Conservation (phyloP, 1,140 invertebrate genomes). For the Alviniconcha marisindica region DNA sequence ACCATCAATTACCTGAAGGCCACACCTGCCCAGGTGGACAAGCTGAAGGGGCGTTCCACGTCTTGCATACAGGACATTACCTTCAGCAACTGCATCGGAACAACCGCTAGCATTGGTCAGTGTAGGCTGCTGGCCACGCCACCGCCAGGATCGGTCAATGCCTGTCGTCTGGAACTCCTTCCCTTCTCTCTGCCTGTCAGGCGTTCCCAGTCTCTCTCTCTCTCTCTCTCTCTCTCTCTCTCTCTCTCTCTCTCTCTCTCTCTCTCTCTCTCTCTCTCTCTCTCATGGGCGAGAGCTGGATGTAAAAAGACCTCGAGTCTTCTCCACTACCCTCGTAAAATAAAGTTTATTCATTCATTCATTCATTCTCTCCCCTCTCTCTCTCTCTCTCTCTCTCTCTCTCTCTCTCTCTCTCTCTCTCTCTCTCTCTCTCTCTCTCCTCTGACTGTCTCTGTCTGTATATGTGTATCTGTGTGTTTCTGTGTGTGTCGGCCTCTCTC, state of each 20-base stretch:
- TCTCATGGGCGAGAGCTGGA: too few species aligned
- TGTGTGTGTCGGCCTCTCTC: not conserved
- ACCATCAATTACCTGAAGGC: conserved; percentile 1
- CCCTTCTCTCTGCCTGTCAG: too few species aligned
- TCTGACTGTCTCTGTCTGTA: not conserved
- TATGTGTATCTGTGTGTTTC: conserved; percentile 20
- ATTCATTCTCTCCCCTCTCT: too few species aligned
- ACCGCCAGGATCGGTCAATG: too few species aligned
- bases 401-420: too few species aligned
- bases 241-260: not conserved
- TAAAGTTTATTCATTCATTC: too few species aligned
- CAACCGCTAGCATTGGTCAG: not conserved
- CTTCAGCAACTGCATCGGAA: not conserved
- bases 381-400: not conserved
- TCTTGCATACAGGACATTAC: conserved; percentile 2
- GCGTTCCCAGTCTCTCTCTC: not conserved
- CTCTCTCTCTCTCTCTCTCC: not conserved
- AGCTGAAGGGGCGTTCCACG: conserved; percentile 19
- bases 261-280: not conserved
- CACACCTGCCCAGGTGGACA: not conserved
- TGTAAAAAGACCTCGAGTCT: too few species aligned
- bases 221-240: not conserved
- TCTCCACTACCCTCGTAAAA: too few species aligned
- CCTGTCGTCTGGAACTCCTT: too few species aligned
- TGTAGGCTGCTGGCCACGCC: too few species aligned